Evolutionary conservation across 1,140 invertebrate genomes (phyloP).

Genomic region (Ceratosolen solmsi): DNA sequence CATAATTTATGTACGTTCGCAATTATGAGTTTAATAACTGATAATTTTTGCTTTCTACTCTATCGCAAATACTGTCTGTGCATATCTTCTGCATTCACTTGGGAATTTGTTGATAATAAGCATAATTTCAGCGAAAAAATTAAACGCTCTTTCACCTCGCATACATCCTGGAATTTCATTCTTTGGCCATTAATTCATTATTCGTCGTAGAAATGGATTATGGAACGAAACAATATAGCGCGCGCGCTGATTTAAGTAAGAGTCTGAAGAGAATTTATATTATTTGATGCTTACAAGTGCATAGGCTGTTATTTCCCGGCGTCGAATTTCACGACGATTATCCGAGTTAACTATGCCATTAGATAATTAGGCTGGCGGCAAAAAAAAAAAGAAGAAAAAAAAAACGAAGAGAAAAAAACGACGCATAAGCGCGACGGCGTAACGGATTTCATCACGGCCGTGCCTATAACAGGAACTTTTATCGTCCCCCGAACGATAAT

Average conservation of each 20-base stretch:
- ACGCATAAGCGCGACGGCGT: neutral
- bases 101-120: too few species aligned
- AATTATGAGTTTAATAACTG: too few species aligned
- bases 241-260: neutral
- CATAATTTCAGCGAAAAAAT: neutral
- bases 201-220: neutral
- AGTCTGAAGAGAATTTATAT: neutral
- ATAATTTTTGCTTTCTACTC: too few species aligned
- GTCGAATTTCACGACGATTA: neutral
- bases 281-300: neutral
- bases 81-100: too few species aligned
- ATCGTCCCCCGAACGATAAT: neutral
- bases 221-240: neutral
- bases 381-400: too few species aligned
- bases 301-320: neutral
- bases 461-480: neutral
- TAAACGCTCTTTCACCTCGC: neutral
- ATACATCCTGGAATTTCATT: neutral
- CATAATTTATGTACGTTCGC: too few species aligned
- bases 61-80: too few species aligned
- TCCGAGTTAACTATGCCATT: neutral
- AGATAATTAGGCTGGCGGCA: neutral
- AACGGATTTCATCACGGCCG: conserved; percentile 3
- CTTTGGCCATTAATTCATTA: neutral
- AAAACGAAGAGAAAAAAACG: too few species aligned